These are phyloP conservation scores for Conus betulinus DNA, from an alignment of 1,140 invertebrate genomes.

Conservation along the genomic window DNA sequence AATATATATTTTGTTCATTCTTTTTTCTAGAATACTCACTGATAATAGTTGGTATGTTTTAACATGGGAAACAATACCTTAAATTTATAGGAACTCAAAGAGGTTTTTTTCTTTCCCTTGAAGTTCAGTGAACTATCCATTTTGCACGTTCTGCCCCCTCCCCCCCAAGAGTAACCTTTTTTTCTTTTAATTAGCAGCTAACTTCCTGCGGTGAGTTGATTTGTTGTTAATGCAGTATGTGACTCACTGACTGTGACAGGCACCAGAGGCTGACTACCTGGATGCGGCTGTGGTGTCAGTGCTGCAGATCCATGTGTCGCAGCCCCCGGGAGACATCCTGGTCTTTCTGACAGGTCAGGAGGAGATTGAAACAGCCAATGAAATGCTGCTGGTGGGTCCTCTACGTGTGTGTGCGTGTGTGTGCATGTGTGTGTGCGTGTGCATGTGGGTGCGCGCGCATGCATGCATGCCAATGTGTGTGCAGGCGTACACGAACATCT, in stretches of 20 bases:
- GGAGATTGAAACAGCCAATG: constrained; percentile 98
- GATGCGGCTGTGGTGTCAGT: constrained; percentile 98
- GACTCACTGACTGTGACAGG: constrained; percentile 68
- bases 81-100: background rate
- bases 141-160: too few species aligned
- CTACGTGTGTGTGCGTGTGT: constrained; percentile 82
- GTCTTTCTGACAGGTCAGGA: constrained; percentile 96
- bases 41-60: too few species aligned
- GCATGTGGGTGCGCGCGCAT: constrained; percentile 92
- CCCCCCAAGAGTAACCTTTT: too few species aligned
- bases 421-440: constrained; percentile 69
- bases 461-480: too few species aligned
- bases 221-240: background rate
- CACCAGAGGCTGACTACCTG: constrained; percentile 98
- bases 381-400: constrained; percentile 83
- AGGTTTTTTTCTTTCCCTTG: background rate
- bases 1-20: too few species aligned
- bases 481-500: too few species aligned
- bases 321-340: constrained; percentile 93
- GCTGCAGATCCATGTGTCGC: constrained; percentile 97
- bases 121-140: background rate
- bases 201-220: background rate
- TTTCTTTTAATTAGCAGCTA: too few species aligned
- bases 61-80: too few species aligned
- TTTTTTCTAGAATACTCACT: too few species aligned